phyloP scores from a whole-genome alignment of 2,797 vertebrate genomes.

The Acanthopagrus latus region DNA sequence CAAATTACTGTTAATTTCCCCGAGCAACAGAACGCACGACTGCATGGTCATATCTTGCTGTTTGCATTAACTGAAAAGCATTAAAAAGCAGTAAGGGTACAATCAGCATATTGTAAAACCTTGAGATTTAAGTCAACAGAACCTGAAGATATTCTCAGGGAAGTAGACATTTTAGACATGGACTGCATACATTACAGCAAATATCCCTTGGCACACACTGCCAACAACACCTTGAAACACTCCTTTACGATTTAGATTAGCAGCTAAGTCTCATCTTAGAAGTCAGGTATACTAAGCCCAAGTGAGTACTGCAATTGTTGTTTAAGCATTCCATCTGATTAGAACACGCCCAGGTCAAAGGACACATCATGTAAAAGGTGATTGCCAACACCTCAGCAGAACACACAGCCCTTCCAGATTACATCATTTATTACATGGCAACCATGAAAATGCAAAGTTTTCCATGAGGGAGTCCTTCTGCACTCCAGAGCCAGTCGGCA shows the following conservation, averaged over 20 bases:
- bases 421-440: constrained; percentile 74
- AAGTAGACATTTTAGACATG: constrained; percentile 4
- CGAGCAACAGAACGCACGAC: not conserved
- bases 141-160: not conserved
- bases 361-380: constrained; percentile 35
- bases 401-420: constrained; percentile 59
- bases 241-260: constrained; percentile 12
- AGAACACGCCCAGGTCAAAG: constrained; percentile 73
- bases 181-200: not conserved
- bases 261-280: not conserved
- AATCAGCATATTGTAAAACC: constrained; percentile 31
- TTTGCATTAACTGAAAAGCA: not conserved
- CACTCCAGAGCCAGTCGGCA: constrained; percentile 53
- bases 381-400: constrained; percentile 37
- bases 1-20: not conserved
- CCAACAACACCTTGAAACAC: not conserved
- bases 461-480: constrained; percentile 71
- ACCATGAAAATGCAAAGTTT: constrained; percentile 77
- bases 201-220: not conserved
- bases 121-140: constrained; percentile 3
- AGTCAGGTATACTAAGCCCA: not conserved
- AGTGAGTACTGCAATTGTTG: constrained; percentile 13
- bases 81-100: not conserved
- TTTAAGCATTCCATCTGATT: constrained; percentile 26
- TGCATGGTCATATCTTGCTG: not conserved